Evolutionary conservation across 2,797 vertebrate genomes (phyloP).

Genomic region (Ctenosaura bakeri): DNA sequence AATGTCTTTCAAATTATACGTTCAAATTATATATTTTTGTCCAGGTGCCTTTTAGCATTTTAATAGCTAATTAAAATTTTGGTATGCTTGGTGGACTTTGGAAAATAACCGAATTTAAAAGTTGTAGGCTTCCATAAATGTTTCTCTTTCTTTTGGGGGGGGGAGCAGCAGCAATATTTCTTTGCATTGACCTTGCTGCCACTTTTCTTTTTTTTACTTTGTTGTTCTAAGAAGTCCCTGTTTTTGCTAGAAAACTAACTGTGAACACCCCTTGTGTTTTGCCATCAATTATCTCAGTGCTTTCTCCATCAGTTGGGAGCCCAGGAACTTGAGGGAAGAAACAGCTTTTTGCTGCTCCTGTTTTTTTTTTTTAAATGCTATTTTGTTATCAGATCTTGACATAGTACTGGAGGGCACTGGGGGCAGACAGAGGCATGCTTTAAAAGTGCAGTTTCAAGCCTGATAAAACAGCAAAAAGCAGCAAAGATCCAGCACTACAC

Average conservation of each 20-base stretch:
- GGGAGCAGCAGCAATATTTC: conserved; percentile 79
- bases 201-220: conserved; percentile 81
- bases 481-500: conserved; percentile 67
- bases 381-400: conserved; percentile 72
- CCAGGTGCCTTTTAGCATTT: conserved; percentile 54
- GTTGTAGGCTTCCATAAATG: conserved; percentile 68
- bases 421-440: conserved; percentile 77
- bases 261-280: conserved; percentile 82
- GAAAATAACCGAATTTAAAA: conserved; percentile 67
- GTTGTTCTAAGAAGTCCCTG: conserved; percentile 84
- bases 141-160: conserved; percentile 61
- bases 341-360: conserved; percentile 58
- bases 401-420: conserved; percentile 73
- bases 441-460: conserved; percentile 69
- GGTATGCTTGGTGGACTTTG: conserved; percentile 46
- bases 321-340: conserved; percentile 45
- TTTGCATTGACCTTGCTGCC: conserved; percentile 84
- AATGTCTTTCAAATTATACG: not conserved
- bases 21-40: conserved; percentile 39
- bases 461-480: conserved; percentile 80
- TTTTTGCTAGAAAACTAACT: conserved; percentile 83
- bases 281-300: conserved; percentile 83
- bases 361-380: conserved; percentile 61
- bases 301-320: conserved; percentile 67
- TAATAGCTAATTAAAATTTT: conserved; percentile 66